Conservation (phyloP, 2,113 vertebrate genomes). For the Malurus cyaneus region DNA sequence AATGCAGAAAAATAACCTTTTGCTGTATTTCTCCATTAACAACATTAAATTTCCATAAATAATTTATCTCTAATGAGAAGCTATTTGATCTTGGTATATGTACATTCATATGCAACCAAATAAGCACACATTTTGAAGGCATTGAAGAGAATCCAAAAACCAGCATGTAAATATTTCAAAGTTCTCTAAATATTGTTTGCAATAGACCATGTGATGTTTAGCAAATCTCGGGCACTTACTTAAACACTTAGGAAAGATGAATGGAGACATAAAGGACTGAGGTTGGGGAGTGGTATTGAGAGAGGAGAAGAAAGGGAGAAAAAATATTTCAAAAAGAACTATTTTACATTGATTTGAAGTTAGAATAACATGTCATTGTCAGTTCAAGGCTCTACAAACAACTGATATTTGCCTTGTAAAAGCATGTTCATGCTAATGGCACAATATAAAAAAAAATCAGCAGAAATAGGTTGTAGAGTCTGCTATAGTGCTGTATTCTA, state of each 20-base stretch:
- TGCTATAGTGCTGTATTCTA: neutral
- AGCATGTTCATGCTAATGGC: neutral
- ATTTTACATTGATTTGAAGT: neutral
- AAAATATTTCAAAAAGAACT: rapidly evolving
- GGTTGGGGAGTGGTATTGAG: rapidly evolving
- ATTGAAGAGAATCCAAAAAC: neutral
- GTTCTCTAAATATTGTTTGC: constrained; percentile 3
- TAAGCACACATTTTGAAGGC: neutral
- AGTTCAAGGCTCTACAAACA: neutral
- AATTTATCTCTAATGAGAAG: neutral
- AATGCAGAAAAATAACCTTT: neutral
- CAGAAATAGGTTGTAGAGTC: neutral
- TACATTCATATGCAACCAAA: neutral
- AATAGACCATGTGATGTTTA: constrained; percentile 27
- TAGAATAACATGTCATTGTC: neutral
- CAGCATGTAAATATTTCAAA: neutral
- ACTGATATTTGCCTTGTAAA: constrained; percentile 13
- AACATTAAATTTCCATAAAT: neutral
- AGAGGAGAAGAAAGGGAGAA: neutral
- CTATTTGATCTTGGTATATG: neutral
- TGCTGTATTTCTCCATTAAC: neutral
- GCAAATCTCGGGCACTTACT: neutral
- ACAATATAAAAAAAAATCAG: neutral
- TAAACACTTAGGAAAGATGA: constrained; percentile 7
- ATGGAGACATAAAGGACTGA: neutral